Conservation (phyloP, 2,888 invertebrate genomes). For the Scaptomyza flava region DNA sequence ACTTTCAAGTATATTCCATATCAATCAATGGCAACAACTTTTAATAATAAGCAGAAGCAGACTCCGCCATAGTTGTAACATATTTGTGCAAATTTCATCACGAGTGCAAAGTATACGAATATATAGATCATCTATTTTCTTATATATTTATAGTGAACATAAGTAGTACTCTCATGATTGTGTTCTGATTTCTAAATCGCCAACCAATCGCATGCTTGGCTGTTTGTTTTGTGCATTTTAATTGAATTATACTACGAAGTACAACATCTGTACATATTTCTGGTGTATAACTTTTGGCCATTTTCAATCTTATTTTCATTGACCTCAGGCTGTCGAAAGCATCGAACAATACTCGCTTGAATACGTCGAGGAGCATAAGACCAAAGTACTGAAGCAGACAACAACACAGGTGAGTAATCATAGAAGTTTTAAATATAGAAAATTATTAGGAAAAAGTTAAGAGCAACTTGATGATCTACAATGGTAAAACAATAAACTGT, state of each 20-base stretch:
- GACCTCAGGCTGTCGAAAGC: constrained; percentile 84
- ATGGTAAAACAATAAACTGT: too few species aligned
- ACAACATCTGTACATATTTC: constrained; percentile 2
- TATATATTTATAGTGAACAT: not conserved
- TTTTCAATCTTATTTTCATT: constrained; percentile 68
- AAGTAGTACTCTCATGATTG: constrained; percentile 29
- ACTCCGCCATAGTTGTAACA: constrained; percentile 41
- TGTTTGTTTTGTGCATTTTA: constrained; percentile 37
- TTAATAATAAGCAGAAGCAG: constrained; percentile 77
- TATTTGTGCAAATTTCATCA: constrained; percentile 49
- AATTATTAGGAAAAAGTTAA: not conserved
- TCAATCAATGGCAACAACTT: constrained; percentile 61
- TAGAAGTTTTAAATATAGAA: not conserved
- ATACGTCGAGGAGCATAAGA: constrained; percentile 83
- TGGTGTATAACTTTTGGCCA: constrained; percentile 40
- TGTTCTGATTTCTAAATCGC: constrained; percentile 47
- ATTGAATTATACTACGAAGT: constrained; percentile 18
- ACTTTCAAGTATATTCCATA: constrained; percentile 56
- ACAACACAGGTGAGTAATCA: constrained; percentile 79
- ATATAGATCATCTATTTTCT: constrained; percentile 1
- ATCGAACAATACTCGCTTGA: constrained; percentile 82
- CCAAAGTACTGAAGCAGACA: constrained; percentile 82
- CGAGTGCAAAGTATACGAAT: constrained; percentile 72
- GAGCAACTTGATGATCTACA: too few species aligned
- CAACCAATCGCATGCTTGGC: constrained; percentile 43